These are phyloP conservation scores for Brachionus rubens DNA, from an alignment of 1,140 invertebrate genomes.

Conservation along the genomic window DNA sequence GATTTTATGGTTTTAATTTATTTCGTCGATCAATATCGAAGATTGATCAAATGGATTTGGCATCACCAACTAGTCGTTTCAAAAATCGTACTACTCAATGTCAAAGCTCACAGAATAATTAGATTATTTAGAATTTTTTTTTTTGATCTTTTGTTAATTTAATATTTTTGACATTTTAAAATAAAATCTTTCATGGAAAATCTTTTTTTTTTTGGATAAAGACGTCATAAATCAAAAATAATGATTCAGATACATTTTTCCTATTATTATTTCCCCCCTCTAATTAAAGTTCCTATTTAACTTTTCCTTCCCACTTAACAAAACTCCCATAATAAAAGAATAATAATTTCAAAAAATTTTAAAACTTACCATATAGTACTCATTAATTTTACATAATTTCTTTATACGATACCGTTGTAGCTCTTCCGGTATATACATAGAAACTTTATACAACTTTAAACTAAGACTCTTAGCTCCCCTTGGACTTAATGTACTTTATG, in stretches of 20 bases:
- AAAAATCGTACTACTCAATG: constrained; percentile 17
- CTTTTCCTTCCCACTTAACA: no score
- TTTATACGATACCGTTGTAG: no score
- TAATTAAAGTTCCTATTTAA: no score
- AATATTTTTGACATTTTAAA: neutral
- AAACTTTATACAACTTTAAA: no score
- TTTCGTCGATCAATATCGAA: constrained; percentile 12
- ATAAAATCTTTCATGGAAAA: neutral
- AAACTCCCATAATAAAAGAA: no score
- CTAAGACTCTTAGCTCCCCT: no score
- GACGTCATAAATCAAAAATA: neutral
- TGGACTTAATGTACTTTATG: no score
- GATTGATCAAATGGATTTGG: neutral
- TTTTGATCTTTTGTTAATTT: neutral
- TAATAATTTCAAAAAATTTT: no score
- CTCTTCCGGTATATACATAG: no score
- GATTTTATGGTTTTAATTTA: constrained; percentile 37
- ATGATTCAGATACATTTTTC: neutral
- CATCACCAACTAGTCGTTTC: neutral
- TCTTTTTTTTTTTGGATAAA: neutral
- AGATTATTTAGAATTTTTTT: neutral
- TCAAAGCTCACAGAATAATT: neutral
- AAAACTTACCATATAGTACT: no score
- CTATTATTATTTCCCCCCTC: no score
- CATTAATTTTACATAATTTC: no score